Base-by-base conservation (phyloP, 1,140 invertebrate genomes). In the Meloidogyne floridensis region DNA sequence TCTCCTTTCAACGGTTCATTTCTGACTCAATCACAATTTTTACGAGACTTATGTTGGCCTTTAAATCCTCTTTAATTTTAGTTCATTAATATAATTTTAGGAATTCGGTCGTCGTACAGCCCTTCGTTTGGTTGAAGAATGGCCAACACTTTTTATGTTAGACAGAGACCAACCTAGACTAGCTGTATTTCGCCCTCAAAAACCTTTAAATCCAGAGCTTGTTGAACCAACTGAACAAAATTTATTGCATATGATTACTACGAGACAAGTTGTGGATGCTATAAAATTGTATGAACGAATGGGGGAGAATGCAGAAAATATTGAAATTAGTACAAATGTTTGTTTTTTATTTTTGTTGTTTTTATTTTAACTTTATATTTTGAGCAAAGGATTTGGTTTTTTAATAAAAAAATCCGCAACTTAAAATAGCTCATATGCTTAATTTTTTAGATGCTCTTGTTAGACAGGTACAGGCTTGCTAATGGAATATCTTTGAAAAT, bases 71-170 rank as follows among this genome's bases (percentile, higher is more conserved):
- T 20, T 20, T 20, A 20, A 20, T 20, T 0, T 20, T 20, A 15
- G 8, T 43, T 77, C 20, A 8, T 56, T 53, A 82, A n/a, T 5
- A 81, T 18, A 32, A 32, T 18, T 86, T 80, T 13, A 89, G 86
- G 89, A 89, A 75, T 80, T 86, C 74, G 88, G 88, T 70, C 82
- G 82, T 56, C 81, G 88, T 15, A 84, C 88, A 43, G 88, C 88
- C 2, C 86, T 88, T 59, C 84, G 85, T 79, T 74, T 89, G 10
- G 88, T 87, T 10, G 76, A 83, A 43, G 89, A 89, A 88, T 89
- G 89, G 89, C 88, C 88, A 10, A 90, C 89, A 10, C 78, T 89
- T 7, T 90, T 89, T 76, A 85, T 85, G 75, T 90, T 87, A 69
- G 88, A 89, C 71, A 79, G 87, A 71, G 88, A 89, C 81, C 56